A percentile compares a stretch with the other conserved stretches of the same genome.
Evolutionary conservation across 30 jellyfish, hydroid and myxozoan species (phyloP).

Genomic region (Catostylus mosaicus): DNA sequence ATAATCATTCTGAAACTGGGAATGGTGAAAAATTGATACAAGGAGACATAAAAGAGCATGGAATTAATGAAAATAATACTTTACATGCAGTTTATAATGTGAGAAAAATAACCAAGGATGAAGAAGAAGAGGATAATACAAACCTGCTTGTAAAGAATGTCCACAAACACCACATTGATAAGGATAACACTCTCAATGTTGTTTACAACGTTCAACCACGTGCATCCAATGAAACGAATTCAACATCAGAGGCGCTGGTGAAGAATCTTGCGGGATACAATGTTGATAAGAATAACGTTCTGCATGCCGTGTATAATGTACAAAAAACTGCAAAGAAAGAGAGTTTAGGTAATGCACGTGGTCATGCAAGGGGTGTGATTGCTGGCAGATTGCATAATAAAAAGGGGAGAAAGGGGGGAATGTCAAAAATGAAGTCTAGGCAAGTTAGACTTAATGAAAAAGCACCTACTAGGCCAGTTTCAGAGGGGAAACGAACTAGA

Average conservation of each 20-base stretch:
- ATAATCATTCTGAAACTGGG: background rate
- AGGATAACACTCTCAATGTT: constrained; percentile 14
- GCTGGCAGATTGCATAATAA: background rate
- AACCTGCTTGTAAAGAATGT: background rate
- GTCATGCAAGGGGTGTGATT: background rate
- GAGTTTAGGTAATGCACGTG: background rate
- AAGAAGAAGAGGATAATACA: background rate
- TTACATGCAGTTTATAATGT: constrained; percentile 20
- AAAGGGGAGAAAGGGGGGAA: background rate
- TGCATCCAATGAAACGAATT: background rate
- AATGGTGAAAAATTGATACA: background rate
- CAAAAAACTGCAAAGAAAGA: constrained; percentile 9
- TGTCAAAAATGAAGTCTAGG: background rate
- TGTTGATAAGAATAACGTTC: background rate
- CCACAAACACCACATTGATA: constrained; percentile 14
- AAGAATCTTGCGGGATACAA: constrained; percentile 38
- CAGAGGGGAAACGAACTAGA: constrained; percentile 2
- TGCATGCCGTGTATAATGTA: constrained; percentile 3
- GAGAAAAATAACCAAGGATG: background rate
- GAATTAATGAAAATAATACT: constrained; percentile 17
- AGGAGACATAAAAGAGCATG: constrained; percentile 29
- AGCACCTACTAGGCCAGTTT: background rate
- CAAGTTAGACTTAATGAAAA: background rate
- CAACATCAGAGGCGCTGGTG: constrained; percentile 25
- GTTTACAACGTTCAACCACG: constrained; percentile 13